These are phyloP conservation scores for Myathropa florea DNA, from an alignment of 2,888 invertebrate genomes.

Conservation along the genomic window DNA sequence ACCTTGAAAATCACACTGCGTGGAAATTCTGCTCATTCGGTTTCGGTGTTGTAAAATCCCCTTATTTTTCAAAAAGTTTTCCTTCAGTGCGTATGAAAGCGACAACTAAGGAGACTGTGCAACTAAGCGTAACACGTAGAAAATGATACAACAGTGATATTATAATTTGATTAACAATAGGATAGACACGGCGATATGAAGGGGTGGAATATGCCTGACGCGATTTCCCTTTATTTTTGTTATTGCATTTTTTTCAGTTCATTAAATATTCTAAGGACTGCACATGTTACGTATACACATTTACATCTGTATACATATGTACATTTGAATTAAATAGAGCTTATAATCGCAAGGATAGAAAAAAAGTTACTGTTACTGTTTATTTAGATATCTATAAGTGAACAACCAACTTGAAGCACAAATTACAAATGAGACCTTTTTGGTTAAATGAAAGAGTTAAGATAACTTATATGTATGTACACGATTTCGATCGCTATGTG, in stretches of 20 bases:
- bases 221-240: neutral
- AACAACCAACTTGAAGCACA: neutral
- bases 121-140: slow-evolving; percentile 26
- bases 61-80: neutral
- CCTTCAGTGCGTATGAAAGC: slow-evolving; percentile 5
- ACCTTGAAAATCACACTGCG: neutral
- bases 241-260: neutral
- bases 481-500: neutral
- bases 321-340: too few relatives aligned
- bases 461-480: neutral
- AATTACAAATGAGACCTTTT: neutral
- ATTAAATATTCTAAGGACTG: neutral
- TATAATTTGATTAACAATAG: slow-evolving; percentile 27
- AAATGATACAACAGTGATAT: neutral
- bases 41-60: neutral
- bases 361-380: neutral
- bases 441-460: neutral
- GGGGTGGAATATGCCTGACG: neutral
- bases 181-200: neutral
- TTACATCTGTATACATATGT: too few relatives aligned
- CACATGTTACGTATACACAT: too few relatives aligned
- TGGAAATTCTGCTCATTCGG: neutral
- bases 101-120: neutral
- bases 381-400: neutral
- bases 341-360: neutral